Conservation (phyloP, 2,113 vertebrate genomes). For the Lepus americanus region DNA sequence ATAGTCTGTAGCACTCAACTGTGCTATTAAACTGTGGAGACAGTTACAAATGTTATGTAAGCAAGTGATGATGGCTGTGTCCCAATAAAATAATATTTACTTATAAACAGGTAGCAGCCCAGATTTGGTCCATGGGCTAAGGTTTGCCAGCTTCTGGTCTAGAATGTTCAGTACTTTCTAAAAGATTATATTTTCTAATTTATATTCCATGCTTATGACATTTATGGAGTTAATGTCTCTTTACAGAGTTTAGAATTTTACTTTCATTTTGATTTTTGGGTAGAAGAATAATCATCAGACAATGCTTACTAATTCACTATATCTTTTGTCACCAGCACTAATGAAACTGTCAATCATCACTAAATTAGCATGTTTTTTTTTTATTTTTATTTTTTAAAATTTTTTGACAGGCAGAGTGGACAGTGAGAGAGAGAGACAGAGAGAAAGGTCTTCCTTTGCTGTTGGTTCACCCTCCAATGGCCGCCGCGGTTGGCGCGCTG, state of each 20-base stretch:
- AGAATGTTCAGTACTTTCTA: not conserved
- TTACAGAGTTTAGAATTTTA: not conserved
- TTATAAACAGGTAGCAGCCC: not conserved
- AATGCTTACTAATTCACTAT: not conserved
- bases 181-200: not conserved
- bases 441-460: too few species aligned
- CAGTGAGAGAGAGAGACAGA: too few species aligned
- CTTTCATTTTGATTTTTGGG: constrained; percentile 49
- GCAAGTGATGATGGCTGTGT: not conserved
- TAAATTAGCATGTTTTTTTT: not conserved
- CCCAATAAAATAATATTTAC: constrained; percentile 11
- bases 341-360: constrained; percentile 48
- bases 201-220: constrained; percentile 25
- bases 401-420: too few species aligned
- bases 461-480: too few species aligned
- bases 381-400: too few species aligned
- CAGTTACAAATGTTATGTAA: not conserved
- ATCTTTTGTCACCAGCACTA: constrained; percentile 27
- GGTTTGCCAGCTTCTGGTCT: not conserved
- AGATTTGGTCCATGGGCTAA: not conserved
- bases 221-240: not conserved
- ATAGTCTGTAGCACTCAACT: not conserved
- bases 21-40: not conserved
- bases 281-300: constrained; percentile 28
- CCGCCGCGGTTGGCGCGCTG: too few species aligned